A percentile compares a stretch with the other conserved stretches of the same genome.
Conservation (phyloP, 2,113 vertebrate species). For the Rhinoptilus africanus region DNA sequence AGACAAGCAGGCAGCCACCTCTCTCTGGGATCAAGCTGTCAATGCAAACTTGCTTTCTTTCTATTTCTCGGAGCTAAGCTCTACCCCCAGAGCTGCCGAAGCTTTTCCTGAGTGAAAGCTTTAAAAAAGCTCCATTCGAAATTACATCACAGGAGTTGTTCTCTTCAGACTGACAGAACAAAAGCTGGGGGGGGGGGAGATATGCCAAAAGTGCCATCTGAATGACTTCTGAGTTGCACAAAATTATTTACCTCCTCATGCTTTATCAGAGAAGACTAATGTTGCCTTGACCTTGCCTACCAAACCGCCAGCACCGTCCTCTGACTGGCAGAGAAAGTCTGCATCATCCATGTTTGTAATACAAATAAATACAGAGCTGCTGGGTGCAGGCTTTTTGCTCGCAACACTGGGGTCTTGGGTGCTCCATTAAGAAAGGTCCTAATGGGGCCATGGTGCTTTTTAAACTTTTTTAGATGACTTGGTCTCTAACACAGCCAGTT, state of each 20-base stretch:
- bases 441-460: background rate
- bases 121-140: conserved; percentile 72
- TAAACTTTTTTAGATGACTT: background rate
- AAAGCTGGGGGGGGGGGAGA: conserved; percentile 20
- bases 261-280: background rate
- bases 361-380: background rate
- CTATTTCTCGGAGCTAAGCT: conserved; percentile 69
- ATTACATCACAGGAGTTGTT: conserved; percentile 66
- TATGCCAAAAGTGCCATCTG: conserved; percentile 64
- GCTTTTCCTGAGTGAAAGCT: conserved; percentile 77
- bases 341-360: background rate
- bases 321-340: background rate
- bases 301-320: background rate
- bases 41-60: conserved; percentile 71
- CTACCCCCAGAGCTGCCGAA: conserved; percentile 67
- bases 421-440: background rate
- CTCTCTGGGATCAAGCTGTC: conserved; percentile 78
- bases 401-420: background rate
- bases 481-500: background rate
- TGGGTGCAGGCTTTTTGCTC: background rate
- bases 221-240: conserved; percentile 53
- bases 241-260: conserved; percentile 43
- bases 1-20: conserved; percentile 74
- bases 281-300: background rate
- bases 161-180: conserved; percentile 76